A percentile compares a stretch with the other conserved stretches of the same genome.
phyloP scores from a whole-genome alignment of 2,797 vertebrate genomes.

The Pantherophis vulpinus region DNA sequence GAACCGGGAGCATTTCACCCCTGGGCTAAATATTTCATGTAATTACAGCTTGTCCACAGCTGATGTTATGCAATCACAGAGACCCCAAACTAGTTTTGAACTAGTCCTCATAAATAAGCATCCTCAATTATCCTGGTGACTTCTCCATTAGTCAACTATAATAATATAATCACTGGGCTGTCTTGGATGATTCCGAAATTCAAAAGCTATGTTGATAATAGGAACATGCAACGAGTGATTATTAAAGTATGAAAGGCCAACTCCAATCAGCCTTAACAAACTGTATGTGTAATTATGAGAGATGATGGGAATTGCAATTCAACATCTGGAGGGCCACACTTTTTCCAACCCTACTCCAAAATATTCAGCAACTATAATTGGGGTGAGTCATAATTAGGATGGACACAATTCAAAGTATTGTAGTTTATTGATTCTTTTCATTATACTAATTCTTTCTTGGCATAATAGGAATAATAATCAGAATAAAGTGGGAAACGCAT shows the following conservation, averaged over 20 bases:
- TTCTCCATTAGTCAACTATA: not conserved
- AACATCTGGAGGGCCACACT: not conserved
- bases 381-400: not conserved
- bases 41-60: not conserved
- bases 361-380: not conserved
- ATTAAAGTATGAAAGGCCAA: not conserved
- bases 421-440: not conserved
- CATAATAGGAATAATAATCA: not conserved
- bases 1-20: too few relatives aligned
- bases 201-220: not conserved
- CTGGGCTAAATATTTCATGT: not conserved
- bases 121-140: not conserved
- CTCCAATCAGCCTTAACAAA: not conserved
- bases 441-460: not conserved
- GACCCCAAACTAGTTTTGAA: not conserved
- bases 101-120: not conserved
- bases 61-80: not conserved
- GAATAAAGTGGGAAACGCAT: not conserved
- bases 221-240: not conserved
- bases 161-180: not conserved
- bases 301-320: not conserved
- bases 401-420: not conserved
- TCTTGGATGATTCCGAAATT: not conserved
- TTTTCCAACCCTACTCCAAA: not conserved
- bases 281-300: not conserved